A percentile compares a stretch with the other conserved stretches of the same genome.
These are phyloP conservation scores for Phoebastria nigripes DNA, from an alignment of 2,797 vertebrate species.

Conservation along the genomic window DNA sequence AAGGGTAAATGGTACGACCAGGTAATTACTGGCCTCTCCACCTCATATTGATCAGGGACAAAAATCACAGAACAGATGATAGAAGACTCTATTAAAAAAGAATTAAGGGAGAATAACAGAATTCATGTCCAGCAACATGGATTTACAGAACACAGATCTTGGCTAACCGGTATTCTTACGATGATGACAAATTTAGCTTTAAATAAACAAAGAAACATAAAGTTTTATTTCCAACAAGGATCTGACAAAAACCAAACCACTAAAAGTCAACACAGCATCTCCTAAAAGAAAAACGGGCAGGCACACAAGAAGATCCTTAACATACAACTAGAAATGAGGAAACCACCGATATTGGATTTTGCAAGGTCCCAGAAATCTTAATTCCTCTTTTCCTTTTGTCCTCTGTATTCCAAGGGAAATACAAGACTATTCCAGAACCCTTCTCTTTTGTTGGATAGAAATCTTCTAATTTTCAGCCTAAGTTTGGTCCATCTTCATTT, in stretches of 20 bases:
- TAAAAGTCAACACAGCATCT: background rate
- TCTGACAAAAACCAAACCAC: background rate
- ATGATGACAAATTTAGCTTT: background rate
- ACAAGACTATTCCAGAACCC: background rate
- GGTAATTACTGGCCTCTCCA: constrained; percentile 6
- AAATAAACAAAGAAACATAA: background rate
- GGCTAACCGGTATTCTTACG: background rate
- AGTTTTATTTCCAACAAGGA: background rate
- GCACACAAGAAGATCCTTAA: too few relatives aligned
- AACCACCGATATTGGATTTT: accelerated
- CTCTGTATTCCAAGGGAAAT: background rate
- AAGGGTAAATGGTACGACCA: background rate
- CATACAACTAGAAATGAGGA: background rate
- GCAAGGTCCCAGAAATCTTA: background rate
- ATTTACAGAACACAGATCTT: background rate
- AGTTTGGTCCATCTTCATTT: background rate
- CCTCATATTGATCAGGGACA: background rate
- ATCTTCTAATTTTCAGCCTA: background rate
- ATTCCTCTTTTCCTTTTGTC: background rate
- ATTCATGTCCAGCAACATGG: background rate
- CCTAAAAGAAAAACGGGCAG: background rate
- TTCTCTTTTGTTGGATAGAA: background rate
- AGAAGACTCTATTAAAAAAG: constrained; percentile 9
- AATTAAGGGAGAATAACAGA: background rate
- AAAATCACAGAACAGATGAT: background rate